These are phyloP conservation scores for Halcyon malimbica DNA, from an alignment of 2,113 vertebrate species.

Conservation along the genomic window DNA sequence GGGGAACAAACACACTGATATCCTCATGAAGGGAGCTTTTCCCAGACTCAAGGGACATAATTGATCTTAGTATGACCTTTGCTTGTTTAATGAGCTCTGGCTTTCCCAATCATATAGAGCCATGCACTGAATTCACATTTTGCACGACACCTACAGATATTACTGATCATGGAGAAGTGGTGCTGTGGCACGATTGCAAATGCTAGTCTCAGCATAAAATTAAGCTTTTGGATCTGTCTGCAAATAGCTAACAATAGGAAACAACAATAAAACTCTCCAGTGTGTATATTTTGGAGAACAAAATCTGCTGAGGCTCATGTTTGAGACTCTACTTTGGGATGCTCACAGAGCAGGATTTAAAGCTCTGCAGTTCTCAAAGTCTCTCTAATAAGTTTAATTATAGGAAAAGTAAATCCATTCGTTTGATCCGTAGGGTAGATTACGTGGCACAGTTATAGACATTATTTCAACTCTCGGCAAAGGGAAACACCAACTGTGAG, in stretches of 20 bases:
- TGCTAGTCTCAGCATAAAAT: constrained; percentile 1
- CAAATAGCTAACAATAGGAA: constrained; percentile 34
- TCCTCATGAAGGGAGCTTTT: background rate
- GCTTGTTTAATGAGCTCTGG: background rate
- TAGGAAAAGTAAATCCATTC: background rate
- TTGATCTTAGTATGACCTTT: background rate
- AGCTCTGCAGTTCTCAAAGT: background rate
- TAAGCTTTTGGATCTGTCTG: constrained; percentile 21
- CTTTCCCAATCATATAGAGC: background rate
- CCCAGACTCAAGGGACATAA: background rate
- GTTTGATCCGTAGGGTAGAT: background rate
- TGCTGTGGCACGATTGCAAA: background rate
- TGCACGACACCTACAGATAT: background rate
- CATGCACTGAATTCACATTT: background rate
- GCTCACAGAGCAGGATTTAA: constrained; percentile 23
- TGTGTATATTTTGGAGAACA: background rate
- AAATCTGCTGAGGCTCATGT: constrained; percentile 32
- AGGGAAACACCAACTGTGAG: background rate
- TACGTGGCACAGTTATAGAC: background rate
- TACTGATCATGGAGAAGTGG: background rate
- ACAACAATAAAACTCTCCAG: constrained; percentile 7
- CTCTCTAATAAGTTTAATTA: constrained; percentile 27
- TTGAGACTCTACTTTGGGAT: background rate
- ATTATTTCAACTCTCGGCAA: background rate
- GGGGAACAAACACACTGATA: background rate